Base-by-base conservation (phyloP, 2,113 vertebrate species). In the Bettongia penicillata region DNA sequence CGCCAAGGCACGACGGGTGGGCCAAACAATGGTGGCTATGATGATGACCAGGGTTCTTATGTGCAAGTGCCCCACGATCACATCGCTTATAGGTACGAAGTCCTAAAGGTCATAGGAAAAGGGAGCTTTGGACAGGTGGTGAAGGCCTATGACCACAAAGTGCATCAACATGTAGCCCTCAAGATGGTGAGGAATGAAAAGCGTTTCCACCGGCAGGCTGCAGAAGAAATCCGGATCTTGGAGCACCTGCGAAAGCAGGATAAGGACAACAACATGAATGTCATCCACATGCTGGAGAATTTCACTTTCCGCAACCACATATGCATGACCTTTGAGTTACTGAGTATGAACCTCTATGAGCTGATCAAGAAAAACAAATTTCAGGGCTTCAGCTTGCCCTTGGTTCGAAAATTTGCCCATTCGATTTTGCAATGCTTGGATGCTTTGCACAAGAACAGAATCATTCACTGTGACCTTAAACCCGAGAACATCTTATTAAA, bases 131-230 rank as follows among this genome's bases (percentile, higher is more conserved):
- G 99, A 93, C 99, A 99, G 98, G 99, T 99, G 97, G 99, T 99
- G 97, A 99, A 99, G 97, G 99, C 99, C 96, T 99, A 99, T 0
- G 99, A 99, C 98, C 99, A 99, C 98, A 99, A 99, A 98, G 97
- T 98, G 91, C 99, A 99, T 98, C 98, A 99, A 97, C 99, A 99
- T 0, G 99, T 99, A 97, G 99, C 99, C 49, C 98, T 99, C 96
- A 99, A 99, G 98, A 99, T 99, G 99, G 99, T 99, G 97, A 99
- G 99, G 91, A 99, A 99, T 1, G 99, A 99, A 98, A 99, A 99
- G 97, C 99, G 99, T 50, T 99, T 99, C 98, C 99, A 99, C 98
- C 99, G 99, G 84, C 99, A 99, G 98, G 99, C 99, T 0, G 99
- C 99, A 0, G 99, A 99, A 98, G 99, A 99, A 99, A 99, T 99